Conservation (phyloP, 2,888 invertebrate genomes). For the Sarcophaga carnaria region DNA sequence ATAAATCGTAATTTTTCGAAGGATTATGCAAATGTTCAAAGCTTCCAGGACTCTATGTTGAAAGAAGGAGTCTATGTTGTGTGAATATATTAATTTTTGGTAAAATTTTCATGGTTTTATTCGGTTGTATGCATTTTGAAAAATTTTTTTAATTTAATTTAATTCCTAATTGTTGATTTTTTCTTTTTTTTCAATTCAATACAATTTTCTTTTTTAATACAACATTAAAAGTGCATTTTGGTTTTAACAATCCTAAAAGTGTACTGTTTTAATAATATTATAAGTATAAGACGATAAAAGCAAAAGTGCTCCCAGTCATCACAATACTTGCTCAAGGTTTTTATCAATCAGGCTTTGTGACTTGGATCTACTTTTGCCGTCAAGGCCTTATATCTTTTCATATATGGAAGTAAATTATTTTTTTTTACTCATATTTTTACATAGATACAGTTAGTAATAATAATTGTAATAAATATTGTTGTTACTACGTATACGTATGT, state of each 20-base stretch:
- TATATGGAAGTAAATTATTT: neutral
- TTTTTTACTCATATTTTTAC: too few species aligned
- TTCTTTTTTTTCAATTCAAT: neutral
- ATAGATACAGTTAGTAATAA: neutral
- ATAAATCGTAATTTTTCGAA: too few species aligned
- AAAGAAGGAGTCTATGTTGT: too few species aligned
- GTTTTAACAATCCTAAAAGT: slow-evolving; percentile 11
- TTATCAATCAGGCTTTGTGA: neutral
- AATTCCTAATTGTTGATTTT: slow-evolving; percentile 14
- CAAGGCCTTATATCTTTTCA: neutral
- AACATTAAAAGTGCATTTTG: slow-evolving; percentile 65
- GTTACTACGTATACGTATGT: neutral
- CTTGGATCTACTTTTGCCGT: neutral
- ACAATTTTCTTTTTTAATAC: slow-evolving; percentile 24
- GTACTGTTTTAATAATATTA: slow-evolving; percentile 23
- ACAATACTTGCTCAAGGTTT: neutral
- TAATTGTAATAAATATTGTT: neutral
- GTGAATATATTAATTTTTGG: neutral
- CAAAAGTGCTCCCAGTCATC: neutral
- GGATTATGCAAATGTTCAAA: too few species aligned
- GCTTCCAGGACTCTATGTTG: too few species aligned
- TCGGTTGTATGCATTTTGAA: neutral
- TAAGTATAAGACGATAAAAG: neutral
- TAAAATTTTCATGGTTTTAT: neutral
- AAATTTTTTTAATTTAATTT: neutral